Conservation (phyloP, 2,797 vertebrate species). For the Sarcophilus harrisii region DNA sequence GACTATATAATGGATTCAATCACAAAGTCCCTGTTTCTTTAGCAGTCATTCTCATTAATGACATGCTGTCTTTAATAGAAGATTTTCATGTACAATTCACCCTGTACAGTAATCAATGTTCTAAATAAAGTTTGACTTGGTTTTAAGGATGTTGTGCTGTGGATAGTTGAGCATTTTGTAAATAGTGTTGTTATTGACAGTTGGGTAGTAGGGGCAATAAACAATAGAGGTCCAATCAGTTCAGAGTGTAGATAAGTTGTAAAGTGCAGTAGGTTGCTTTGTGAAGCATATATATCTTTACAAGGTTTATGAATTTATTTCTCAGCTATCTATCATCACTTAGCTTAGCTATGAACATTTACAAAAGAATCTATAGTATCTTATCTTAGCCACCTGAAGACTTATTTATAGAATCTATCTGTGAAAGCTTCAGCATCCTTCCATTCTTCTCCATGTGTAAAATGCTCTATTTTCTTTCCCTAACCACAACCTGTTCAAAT, state of each 20-base stretch:
- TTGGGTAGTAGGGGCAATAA: background rate
- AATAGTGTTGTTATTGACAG: slow-evolving; percentile 12
- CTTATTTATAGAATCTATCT: background rate
- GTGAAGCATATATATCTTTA: background rate
- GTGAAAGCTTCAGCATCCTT: background rate
- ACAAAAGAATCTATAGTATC: background rate
- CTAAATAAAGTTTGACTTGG: slow-evolving; percentile 21
- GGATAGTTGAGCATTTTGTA: background rate
- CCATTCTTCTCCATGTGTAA: background rate
- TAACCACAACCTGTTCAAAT: background rate
- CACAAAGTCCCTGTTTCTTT: background rate
- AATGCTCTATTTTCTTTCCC: background rate
- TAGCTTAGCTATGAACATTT: background rate
- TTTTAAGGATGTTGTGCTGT: slow-evolving; percentile 16
- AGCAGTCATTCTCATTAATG: slow-evolving; percentile 1
- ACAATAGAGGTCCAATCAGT: background rate
- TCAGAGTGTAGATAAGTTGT: background rate
- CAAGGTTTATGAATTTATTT: background rate
- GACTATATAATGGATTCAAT: background rate
- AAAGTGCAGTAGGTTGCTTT: background rate
- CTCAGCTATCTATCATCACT: background rate
- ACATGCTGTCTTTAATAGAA: slow-evolving; percentile 16
- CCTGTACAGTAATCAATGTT: background rate
- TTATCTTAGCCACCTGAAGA: slow-evolving; percentile 14
- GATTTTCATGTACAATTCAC: background rate